phyloP scores from a whole-genome alignment of 1,140 invertebrate species.

The Macrotrachela quadricornifera region DNA sequence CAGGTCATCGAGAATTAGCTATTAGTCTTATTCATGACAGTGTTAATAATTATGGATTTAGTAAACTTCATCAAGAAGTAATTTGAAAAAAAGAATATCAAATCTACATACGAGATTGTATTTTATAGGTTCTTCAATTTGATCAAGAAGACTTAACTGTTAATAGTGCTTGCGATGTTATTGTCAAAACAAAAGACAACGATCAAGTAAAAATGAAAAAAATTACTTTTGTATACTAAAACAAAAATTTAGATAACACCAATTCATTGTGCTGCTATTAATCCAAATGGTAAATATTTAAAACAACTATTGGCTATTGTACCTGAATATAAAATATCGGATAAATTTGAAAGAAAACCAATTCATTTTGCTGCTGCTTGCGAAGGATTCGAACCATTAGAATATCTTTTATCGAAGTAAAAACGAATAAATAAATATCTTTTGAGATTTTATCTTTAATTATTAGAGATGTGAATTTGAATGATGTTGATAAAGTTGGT shows the following conservation, averaged over 20 bases:
- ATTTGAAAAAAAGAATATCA: background rate
- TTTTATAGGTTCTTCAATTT: slow-evolving; percentile 5
- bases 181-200: slow-evolving; percentile 21
- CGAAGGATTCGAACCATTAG: slow-evolving; percentile 27
- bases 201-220: slow-evolving; percentile 31
- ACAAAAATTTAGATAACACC: slow-evolving; percentile 29
- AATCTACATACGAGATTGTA: background rate
- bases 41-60: slow-evolving; percentile 24
- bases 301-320: slow-evolving; percentile 22
- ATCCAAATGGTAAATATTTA: slow-evolving; percentile 34
- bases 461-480: slow-evolving; percentile 11
- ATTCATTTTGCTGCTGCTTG: slow-evolving; percentile 37
- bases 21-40: slow-evolving; percentile 23
- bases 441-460: no score
- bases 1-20: slow-evolving; percentile 28
- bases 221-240: slow-evolving; percentile 27
- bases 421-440: no score
- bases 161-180: slow-evolving; percentile 24
- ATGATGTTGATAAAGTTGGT: slow-evolving; percentile 16
- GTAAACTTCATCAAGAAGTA: slow-evolving; percentile 28
- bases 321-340: slow-evolving; percentile 30
- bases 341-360: slow-evolving; percentile 26
- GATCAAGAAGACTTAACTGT: slow-evolving; percentile 22
- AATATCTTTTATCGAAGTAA: no score
- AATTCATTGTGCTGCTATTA: slow-evolving; percentile 37